Conservation (phyloP, 2,888 invertebrate species). For the Phyllotreta cruciferae region DNA sequence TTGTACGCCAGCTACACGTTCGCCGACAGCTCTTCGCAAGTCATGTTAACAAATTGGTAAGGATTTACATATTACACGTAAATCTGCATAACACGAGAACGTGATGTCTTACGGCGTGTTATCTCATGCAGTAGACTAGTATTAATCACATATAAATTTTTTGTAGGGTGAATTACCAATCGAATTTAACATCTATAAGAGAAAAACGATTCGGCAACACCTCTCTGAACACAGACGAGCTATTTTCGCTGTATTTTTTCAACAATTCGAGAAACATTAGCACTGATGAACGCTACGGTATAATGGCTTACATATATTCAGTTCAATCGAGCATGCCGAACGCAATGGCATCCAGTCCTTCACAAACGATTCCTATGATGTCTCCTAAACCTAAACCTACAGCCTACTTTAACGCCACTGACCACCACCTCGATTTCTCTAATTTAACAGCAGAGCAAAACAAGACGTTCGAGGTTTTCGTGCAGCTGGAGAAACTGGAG, state of each 20-base stretch:
- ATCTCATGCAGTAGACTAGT: background rate
- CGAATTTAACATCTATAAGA: conserved; percentile 5
- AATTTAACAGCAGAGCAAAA: conserved; percentile 4
- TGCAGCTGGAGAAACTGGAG: conserved; percentile 28
- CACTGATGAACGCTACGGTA: background rate
- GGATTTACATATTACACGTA: conserved; percentile 19
- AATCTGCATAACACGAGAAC: background rate
- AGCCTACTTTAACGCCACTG: background rate
- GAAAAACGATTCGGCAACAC: conserved; percentile 23
- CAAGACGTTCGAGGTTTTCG: conserved; percentile 19
- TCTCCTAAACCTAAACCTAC: conserved; percentile 1
- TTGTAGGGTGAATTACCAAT: conserved; percentile 30
- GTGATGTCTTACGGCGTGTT: background rate
- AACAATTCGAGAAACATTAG: background rate
- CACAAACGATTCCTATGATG: background rate
- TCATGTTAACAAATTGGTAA: conserved; percentile 51
- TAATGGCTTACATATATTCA: background rate
- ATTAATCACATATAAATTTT: background rate
- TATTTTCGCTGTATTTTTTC: background rate
- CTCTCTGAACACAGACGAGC: background rate
- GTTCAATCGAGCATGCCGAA: background rate
- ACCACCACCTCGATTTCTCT: conserved; percentile 1
- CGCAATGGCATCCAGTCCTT: background rate
- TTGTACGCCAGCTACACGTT: conserved; percentile 45
- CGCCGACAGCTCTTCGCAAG: conserved; percentile 45